Evolutionary conservation across 2,113 vertebrate genomes (phyloP).

Genomic region (Pongo pygmaeus): DNA sequence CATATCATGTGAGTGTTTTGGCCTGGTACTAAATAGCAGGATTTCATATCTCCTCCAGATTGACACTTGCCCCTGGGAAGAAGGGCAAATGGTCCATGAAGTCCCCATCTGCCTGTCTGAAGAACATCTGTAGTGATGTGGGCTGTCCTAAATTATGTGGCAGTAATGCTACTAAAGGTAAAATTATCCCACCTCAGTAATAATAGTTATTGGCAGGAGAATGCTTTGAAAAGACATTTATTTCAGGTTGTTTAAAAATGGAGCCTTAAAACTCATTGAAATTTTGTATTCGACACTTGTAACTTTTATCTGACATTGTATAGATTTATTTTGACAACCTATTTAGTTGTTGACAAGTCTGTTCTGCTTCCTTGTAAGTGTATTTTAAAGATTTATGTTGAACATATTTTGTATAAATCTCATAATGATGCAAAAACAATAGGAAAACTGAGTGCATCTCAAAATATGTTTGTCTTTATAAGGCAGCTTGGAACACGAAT

Average conservation of each 20-base stretch:
- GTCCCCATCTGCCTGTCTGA: conserved; percentile 66
- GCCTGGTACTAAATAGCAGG: conserved; percentile 52
- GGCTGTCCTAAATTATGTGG: conserved; percentile 48
- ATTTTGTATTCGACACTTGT: neutral
- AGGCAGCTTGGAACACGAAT: neutral
- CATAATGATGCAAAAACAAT: conserved; percentile 33
- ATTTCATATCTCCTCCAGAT: conserved; percentile 62
- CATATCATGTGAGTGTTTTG: conserved; percentile 31
- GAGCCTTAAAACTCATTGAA: neutral
- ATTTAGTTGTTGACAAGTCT: conserved; percentile 30
- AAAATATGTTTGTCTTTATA: neutral
- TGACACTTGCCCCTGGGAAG: conserved; percentile 67
- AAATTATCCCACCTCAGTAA: conserved; percentile 55
- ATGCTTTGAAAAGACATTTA: neutral
- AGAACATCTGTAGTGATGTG: conserved; percentile 65
- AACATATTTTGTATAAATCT: conserved; percentile 48
- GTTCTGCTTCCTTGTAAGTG: conserved; percentile 21
- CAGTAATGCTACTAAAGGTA: conserved; percentile 15
- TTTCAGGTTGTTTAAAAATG: neutral
- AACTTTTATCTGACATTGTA: conserved; percentile 48
- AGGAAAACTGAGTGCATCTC: conserved; percentile 17
- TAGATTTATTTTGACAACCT: conserved; percentile 64
- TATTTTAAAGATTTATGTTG: conserved; percentile 50
- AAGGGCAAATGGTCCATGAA: conserved; percentile 71
- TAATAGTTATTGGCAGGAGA: neutral